Evolutionary conservation across 2,113 vertebrate species (phyloP).

Genomic region (Notothenia coriiceps): DNA sequence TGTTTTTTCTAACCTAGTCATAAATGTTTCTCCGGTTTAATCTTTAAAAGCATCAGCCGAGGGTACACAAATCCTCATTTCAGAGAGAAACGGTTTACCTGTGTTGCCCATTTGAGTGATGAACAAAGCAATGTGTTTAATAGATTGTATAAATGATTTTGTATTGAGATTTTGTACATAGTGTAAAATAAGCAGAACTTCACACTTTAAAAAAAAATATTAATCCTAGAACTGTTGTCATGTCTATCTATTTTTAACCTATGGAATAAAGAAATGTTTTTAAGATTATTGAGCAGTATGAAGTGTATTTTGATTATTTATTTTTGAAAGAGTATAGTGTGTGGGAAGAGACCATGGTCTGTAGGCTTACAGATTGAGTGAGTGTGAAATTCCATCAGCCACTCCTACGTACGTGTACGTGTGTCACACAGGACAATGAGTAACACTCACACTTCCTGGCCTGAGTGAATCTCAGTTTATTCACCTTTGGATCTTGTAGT

Average conservation of each 20-base stretch:
- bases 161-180: constrained; percentile 49
- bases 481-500: too few species aligned
- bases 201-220: not conserved
- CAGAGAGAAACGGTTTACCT: not conserved
- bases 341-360: not conserved
- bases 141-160: constrained; percentile 38
- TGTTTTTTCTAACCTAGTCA: not conserved
- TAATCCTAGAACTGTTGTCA: not conserved
- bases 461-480: not conserved
- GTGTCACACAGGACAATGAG: not conserved
- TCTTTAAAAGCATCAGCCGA: not conserved
- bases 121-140: constrained; percentile 19
- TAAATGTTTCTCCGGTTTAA: not conserved
- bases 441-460: not conserved
- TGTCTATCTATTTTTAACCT: not conserved
- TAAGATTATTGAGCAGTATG: not conserved
- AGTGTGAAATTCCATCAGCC: constrained; percentile 26
- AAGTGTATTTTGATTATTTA: not conserved
- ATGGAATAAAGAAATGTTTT: constrained; percentile 55
- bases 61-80: not conserved
- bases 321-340: not conserved
- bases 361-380: not conserved
- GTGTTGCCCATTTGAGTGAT: not conserved
- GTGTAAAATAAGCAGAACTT: constrained; percentile 36
- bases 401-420: constrained; percentile 30